Conservation (phyloP, 2,113 vertebrate genomes). For the Lethenteron reissneri region DNA sequence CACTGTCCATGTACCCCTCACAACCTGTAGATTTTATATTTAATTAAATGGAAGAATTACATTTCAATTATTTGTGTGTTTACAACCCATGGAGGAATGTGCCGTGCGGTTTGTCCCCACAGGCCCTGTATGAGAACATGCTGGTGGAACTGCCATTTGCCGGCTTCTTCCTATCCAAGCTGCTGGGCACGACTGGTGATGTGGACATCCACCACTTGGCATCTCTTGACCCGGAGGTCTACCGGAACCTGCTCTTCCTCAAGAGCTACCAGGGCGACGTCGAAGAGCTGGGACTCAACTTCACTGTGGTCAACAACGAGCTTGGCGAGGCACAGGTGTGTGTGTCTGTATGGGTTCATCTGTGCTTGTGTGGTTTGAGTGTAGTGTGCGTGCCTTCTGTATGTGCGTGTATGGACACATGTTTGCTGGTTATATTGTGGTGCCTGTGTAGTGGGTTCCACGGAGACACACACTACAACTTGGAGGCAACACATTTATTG, state of each 20-base stretch:
- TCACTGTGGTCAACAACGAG: constrained; percentile 91
- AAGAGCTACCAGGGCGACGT: constrained; percentile 92
- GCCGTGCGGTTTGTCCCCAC: neutral
- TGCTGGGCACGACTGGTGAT: constrained; percentile 78
- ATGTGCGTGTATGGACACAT: no score
- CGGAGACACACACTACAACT: no score
- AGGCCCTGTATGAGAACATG: constrained; percentile 98
- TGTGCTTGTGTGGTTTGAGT: no score
- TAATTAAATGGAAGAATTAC: neutral
- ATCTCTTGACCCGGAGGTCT: constrained; percentile 85
- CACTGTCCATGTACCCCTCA: no score
- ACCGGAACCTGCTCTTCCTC: constrained; percentile 82
- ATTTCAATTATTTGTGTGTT: constrained; percentile 9
- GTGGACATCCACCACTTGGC: constrained; percentile 96
- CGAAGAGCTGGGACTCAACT: constrained; percentile 89
- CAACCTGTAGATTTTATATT: no score
- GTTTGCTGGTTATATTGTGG: no score
- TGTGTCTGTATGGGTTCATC: no score
- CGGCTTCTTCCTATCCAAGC: constrained; percentile 91
- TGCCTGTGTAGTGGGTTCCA: no score
- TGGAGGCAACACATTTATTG: no score
- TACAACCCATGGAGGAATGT: no score
- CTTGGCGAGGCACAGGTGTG: constrained; percentile 79
- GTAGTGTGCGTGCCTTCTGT: no score
- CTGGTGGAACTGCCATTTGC: constrained; percentile 88